These are phyloP conservation scores for Exocentrus adspersus DNA, from an alignment of 2,888 invertebrate genomes.

Conservation along the genomic window DNA sequence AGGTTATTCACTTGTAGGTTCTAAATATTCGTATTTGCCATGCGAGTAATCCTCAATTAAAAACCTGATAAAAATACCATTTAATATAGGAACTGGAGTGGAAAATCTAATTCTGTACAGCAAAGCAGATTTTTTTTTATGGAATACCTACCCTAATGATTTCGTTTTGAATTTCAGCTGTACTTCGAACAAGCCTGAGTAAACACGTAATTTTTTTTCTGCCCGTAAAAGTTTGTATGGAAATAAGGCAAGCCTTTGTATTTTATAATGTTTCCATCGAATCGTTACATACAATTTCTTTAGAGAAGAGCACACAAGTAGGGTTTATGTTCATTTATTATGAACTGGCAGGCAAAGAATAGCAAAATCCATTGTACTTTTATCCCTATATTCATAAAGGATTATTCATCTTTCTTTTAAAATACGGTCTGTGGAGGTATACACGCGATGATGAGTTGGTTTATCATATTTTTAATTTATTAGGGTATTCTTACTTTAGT, in stretches of 20 bases:
- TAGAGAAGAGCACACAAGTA: background rate
- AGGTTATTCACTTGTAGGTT: background rate
- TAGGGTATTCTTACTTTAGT: no score
- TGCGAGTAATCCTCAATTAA: no score
- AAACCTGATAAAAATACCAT: background rate
- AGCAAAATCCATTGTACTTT: background rate
- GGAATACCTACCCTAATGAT: no score
- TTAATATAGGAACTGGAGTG: background rate
- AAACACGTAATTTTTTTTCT: background rate
- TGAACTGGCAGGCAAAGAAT: background rate
- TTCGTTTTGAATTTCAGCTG: background rate
- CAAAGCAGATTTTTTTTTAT: no score
- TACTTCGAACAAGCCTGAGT: background rate
- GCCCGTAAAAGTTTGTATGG: background rate
- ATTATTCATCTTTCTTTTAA: background rate
- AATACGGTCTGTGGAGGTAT: no score
- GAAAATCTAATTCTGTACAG: background rate
- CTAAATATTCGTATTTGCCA: no score
- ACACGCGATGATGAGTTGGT: no score
- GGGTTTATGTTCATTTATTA: background rate
- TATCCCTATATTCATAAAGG: background rate
- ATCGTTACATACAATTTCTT: background rate
- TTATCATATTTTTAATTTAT: no score
- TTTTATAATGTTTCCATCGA: background rate
- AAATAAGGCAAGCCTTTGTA: background rate